Percentiles rank a stretch among this genome's conserved stretches.
Conservation (phyloP, 2,888 invertebrate genomes). For the Drosophila prostipennis region DNA sequence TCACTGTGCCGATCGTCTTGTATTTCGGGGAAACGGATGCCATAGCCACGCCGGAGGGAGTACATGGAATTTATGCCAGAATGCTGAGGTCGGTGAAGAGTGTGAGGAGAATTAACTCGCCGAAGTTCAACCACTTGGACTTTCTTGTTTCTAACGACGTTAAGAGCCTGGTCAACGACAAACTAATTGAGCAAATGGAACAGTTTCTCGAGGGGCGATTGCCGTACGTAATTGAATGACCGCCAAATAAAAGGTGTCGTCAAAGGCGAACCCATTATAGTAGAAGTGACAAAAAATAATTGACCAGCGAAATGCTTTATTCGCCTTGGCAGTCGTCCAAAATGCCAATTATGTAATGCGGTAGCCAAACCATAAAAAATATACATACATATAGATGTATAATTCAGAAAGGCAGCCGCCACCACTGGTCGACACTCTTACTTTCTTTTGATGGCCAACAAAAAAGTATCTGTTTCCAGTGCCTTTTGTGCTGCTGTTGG, state of each 20-base stretch:
- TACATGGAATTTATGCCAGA: conserved; percentile 74
- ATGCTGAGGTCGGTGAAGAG: conserved; percentile 65
- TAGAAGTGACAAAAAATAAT: conserved; percentile 33
- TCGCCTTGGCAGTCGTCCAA: conserved; percentile 56
- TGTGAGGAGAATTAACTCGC: conserved; percentile 68
- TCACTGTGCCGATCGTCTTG: conserved; percentile 70
- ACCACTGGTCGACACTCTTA: conserved; percentile 63
- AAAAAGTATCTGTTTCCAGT: conserved; percentile 46
- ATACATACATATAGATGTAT: conserved; percentile 22
- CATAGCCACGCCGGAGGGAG: conserved; percentile 75
- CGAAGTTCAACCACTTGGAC: conserved; percentile 80
- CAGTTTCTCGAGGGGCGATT: conserved; percentile 70
- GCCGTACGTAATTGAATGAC: conserved; percentile 74
- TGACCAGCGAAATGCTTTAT: conserved; percentile 57
- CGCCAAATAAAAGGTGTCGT: conserved; percentile 36
- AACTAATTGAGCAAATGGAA: conserved; percentile 70
- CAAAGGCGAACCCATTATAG: conserved; percentile 57
- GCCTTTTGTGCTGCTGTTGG: conserved; percentile 30
- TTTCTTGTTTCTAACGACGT: conserved; percentile 72
- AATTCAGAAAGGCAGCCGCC: conserved; percentile 37
- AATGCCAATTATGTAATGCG: conserved; percentile 69
- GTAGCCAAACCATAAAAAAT: conserved; percentile 47
- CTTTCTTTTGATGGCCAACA: conserved; percentile 68
- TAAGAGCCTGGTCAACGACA: conserved; percentile 73
- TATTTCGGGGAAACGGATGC: conserved; percentile 80